Percentiles rank a stretch among this genome's conserved stretches.
Evolutionary conservation across 2,888 invertebrate species (phyloP).

Genomic region (Dolichopus griseipennis): DNA sequence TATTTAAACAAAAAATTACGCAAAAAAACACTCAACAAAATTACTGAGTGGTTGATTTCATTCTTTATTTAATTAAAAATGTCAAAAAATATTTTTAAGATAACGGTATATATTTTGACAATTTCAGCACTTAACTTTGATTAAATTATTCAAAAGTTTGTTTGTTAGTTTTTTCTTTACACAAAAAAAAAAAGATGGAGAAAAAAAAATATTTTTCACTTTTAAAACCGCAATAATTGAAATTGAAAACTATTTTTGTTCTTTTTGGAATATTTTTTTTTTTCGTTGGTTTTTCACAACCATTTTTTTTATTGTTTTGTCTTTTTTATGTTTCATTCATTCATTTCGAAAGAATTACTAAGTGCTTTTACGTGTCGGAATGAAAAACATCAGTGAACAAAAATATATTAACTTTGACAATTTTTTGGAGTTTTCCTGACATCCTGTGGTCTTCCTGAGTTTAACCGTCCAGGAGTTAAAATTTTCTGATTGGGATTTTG

Average conservation of each 20-base stretch:
- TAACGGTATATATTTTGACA: neutral
- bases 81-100: neutral
- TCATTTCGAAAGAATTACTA: neutral
- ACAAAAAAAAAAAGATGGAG: too few relatives aligned
- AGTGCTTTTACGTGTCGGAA: neutral
- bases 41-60: neutral
- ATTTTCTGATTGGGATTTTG: too few relatives aligned
- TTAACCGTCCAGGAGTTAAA: too few relatives aligned
- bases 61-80: neutral
- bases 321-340: neutral
- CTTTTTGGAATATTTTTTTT: neutral
- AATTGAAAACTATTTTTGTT: conserved; percentile 1
- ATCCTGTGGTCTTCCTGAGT: too few relatives aligned
- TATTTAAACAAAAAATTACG: neutral
- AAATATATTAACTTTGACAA: too few relatives aligned
- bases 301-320: neutral
- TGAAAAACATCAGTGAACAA: neutral
- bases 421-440: too few relatives aligned
- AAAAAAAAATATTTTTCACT: neutral
- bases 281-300: neutral
- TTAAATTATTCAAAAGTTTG: conserved; percentile 1
- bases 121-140: neutral
- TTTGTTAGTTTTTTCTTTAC: neutral
- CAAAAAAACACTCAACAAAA: neutral
- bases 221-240: conserved; percentile 1